Base-by-base conservation (phyloP, 2,888 invertebrate species). In the Morpho achilles region DNA sequence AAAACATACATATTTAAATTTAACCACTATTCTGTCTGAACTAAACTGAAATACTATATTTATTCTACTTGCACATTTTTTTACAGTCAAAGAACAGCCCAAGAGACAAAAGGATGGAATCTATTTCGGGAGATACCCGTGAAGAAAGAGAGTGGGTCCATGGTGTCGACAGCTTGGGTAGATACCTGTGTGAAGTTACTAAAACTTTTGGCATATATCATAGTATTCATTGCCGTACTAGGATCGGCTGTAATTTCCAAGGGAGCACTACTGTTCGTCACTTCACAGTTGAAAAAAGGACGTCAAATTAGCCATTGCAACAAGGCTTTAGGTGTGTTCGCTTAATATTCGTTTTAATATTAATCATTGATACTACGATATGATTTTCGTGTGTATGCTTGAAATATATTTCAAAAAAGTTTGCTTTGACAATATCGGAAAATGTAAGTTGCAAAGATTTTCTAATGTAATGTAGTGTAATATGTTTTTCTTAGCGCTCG, bases 71-170 rank as follows among this genome's bases (percentile, higher is more conserved):
- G 50, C 41, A 16, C 41, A 22, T 45, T 39, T 9, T 7, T 50
- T 16, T 71, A 46, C 75, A 92, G 92, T 61, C 88, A 91, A 73
- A 79, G 91, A 64, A 90, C 91, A 65, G 82, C 88, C 43, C 84
- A 93, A 86, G 92, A 92, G 69, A 80, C 87, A 7, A 91, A 93
- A 74, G 90, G 93, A 87, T 97, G 97, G 97, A 95, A 97, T 75
- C 91, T 94, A 9, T 97, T 97, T 79, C 92, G 94, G 71, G 93
- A 94, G 69, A 91, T 94, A 8, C 95, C 95, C 0, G 91, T 94
- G 54, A 92, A 93, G 75, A 91, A 92, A 62, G 92, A 93, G 63
- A 92, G 92, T 44, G 94, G 95, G 46, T 96, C 96, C 1, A 94
- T 93, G 87, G 93, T 91, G 10, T 91, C 92, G 47, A 90, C 90